phyloP scores from a whole-genome alignment of 2,888 invertebrate species.

The Tortricodes alternella region DNA sequence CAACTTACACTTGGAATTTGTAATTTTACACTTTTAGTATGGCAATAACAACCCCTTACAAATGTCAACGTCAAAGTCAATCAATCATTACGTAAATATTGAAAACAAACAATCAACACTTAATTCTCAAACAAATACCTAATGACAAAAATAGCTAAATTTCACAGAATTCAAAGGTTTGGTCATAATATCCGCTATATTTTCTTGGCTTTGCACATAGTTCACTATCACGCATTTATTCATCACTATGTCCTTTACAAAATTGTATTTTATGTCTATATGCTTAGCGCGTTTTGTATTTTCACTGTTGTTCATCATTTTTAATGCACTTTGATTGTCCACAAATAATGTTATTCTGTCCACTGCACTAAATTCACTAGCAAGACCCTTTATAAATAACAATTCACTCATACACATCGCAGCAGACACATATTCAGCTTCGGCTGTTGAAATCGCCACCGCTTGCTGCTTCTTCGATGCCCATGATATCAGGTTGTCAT shows the following conservation, averaged over 20 bases:
- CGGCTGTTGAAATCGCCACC: not conserved
- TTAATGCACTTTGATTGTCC: not conserved
- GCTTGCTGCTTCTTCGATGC: not conserved
- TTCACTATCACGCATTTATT: not conserved
- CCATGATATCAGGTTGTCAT: not conserved
- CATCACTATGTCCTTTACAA: not conserved
- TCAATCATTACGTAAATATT: too few species aligned
- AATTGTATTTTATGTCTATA: not conserved
- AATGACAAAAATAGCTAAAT: too few species aligned
- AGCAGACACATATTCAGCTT: conserved; percentile 3
- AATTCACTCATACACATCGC: not conserved
- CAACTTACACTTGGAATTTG: too few species aligned
- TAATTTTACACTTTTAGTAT: too few species aligned
- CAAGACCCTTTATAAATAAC: not conserved
- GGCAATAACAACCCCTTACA: too few species aligned
- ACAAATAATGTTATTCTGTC: not conserved
- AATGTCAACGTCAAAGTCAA: too few species aligned
- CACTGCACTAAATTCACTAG: not conserved
- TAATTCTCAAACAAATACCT: too few species aligned
- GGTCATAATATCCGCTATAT: not conserved
- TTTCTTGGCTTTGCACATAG: not conserved
- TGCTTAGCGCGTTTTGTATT: not conserved
- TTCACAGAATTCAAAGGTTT: too few species aligned
- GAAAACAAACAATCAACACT: too few species aligned
- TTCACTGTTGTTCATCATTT: not conserved